Evolutionary conservation across 2,113 vertebrate species (phyloP), one percentile per base, ranked within the genome.

Genomic region (Cyanoderma ruficeps): DNA sequence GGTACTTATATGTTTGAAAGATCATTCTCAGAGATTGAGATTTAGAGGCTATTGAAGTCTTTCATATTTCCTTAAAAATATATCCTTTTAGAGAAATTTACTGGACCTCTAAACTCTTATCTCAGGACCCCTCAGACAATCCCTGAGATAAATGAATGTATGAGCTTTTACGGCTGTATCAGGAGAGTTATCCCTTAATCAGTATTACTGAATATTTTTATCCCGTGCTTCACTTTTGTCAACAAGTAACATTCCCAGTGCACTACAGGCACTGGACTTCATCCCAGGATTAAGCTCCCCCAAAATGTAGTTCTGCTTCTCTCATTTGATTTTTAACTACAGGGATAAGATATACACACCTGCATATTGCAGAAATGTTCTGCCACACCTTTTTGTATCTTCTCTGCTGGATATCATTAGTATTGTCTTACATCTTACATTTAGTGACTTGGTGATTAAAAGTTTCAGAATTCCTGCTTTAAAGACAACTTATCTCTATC

Each of bases 21-120:
- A 87, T 80, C 28, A 84, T 93, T 87, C 61, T 41, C 65, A 39
- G 42, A n/a, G 23, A 60, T 21, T 93, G 69, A 69, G 21, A 70
- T 89, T 90, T 89, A 42, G 31, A 88, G 50, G 31, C 68, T 86
- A 42, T 86, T 91, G 72, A 93, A 94, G 30, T 59, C 42, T 57
- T 70, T 63, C 39, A 20, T 23, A 41, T 68, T 95, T 76, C 42
- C 72, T 70, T 72, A 83, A 96, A 96, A 96, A 86, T 41, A 84
- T 22, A 28, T 77, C 67, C 25, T 65, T 90, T 94, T 90, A 78
- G 59, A 90, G 31, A 91, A 95, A 55, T 16, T 27, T 70, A 19
- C 23, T 30, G 5, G 86, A 22, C 9, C 8, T 15, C 46, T 70
- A 87, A 86, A 49, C 12, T 61, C 13, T 55, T 69, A 53, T 39